Conservation (phyloP, 1,140 invertebrate species). For the Ceratina australensis region DNA sequence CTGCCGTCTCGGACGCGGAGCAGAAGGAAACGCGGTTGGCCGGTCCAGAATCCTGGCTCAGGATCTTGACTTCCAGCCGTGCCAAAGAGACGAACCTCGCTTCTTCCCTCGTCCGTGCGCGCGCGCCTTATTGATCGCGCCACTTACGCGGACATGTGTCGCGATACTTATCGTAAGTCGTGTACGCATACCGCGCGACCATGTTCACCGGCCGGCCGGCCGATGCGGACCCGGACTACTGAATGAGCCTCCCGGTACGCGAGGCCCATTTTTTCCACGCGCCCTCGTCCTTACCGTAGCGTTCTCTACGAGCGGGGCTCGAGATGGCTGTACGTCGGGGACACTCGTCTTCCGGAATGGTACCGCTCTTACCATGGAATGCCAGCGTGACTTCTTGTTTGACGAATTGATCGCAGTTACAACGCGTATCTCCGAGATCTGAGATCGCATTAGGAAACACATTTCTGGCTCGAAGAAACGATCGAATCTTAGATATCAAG, state of each 20-base stretch:
- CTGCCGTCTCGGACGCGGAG: too few relatives aligned
- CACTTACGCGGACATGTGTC: constrained; percentile 72
- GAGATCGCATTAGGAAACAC: too few relatives aligned
- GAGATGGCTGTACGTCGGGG: too few relatives aligned
- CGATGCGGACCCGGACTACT: constrained; percentile 28
- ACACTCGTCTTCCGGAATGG: too few relatives aligned
- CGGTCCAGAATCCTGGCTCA: constrained; percentile 33
- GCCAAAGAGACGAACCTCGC: constrained; percentile 59
- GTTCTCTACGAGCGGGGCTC: constrained; percentile 16
- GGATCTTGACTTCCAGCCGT: constrained; percentile 53
- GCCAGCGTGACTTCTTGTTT: background rate
- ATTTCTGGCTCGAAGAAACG: background rate
- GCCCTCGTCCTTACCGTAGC: constrained; percentile 3
- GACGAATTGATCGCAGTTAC: background rate
- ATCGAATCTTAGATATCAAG: too few relatives aligned
- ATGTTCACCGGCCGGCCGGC: constrained; percentile 35
- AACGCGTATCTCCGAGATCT: too few relatives aligned
- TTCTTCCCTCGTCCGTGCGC: constrained; percentile 12
- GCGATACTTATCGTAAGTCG: constrained; percentile 70
- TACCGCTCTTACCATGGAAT: too few relatives aligned
- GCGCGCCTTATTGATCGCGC: constrained; percentile 69
- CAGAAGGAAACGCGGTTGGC: constrained; percentile 7
- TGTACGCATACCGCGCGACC: constrained; percentile 66
- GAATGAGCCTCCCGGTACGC: constrained; percentile 42
- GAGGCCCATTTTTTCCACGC: constrained; percentile 47